Percentiles rank a stretch among this genome's conserved stretches.
These are phyloP conservation scores for Antheraea mylitta DNA, from an alignment of 1,140 invertebrate species.

Conservation along the genomic window DNA sequence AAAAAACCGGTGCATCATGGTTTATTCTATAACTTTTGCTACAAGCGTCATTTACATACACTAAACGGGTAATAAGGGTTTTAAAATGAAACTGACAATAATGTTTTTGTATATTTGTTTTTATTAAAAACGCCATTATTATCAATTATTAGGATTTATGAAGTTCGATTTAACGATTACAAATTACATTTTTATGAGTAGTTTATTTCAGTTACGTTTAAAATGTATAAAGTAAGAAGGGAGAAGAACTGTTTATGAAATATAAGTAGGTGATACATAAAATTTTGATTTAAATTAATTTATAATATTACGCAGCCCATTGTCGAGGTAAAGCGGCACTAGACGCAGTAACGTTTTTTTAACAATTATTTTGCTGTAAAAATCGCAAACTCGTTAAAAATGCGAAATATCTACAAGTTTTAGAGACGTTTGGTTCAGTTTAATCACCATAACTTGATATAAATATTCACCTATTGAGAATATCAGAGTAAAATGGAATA, in stretches of 20 bases:
- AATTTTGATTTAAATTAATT: slow-evolving; percentile 20
- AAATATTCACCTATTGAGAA: no score
- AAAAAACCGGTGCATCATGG: slow-evolving; percentile 34
- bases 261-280: slow-evolving; percentile 28
- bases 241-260: slow-evolving; percentile 65
- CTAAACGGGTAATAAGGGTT: slow-evolving; percentile 21
- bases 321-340: slow-evolving; percentile 19
- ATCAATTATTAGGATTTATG: slow-evolving; percentile 78
- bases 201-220: slow-evolving; percentile 46
- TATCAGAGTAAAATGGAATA: no score
- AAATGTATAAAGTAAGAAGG: slow-evolving; percentile 66
- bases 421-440: neutral
- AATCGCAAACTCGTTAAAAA: neutral
- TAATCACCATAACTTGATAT: neutral
- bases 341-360: neutral
- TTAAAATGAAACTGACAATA: slow-evolving; percentile 62
- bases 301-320: slow-evolving; percentile 53
- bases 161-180: slow-evolving; percentile 78
- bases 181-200: slow-evolving; percentile 75
- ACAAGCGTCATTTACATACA: slow-evolving; percentile 12
- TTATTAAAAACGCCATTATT: slow-evolving; percentile 78
- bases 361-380: no score
- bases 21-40: neutral
- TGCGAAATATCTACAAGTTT: neutral
- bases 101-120: slow-evolving; percentile 72